Base-by-base conservation (phyloP, 2,113 vertebrate species). In the Embiotoca jacksoni region DNA sequence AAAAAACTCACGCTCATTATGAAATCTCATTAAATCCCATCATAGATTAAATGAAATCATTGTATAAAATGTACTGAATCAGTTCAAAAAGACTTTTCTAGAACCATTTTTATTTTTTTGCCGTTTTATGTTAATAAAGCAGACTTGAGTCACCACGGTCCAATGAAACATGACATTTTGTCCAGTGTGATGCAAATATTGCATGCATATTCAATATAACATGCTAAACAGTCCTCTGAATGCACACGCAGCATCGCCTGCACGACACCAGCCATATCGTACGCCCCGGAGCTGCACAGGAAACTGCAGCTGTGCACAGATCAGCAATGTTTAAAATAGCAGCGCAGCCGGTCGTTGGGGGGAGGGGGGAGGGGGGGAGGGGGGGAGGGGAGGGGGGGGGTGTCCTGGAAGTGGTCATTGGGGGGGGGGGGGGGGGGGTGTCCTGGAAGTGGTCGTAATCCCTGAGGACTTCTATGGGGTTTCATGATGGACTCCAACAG, bases 121-220 rank as follows among this genome's bases (percentile, higher is more conserved):
- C 15, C n/a, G 31, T 9, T 31, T 46, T 63, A 63, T n/a, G 15
- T 16, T 63, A 6, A 65, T 5, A 37, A 67, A 31, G 23, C 35
- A 31, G 11, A 8, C 10, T 5, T 31, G 35, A 15, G 11, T 31
- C 23, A 39, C 3, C 30, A 2, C 13, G 30, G 30, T 46, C 8
- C 16, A 3, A 32, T 44, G 30, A 44, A 54, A 60, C 50, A 49
- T 15, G 4, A 62, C 14, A 44, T 3, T 5, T 33, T 54, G 3
- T 23, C 23, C 23, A 36, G 60, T 47, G 70, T 10, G 16, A 73
- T 59, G 63, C 62, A 57, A 83, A 73, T 60, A 5, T 3, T 11
- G 39, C 54, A 80, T 83, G 41, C 72, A 80, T 77, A 77, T 68
- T 86, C 41, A 72, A 59, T 54, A 36, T 6, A 46, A 53, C 66